A percentile compares a stretch with the other conserved stretches of the same genome.
phyloP scores from a whole-genome alignment of 2,888 invertebrate genomes.

The Epirrita christyi region DNA sequence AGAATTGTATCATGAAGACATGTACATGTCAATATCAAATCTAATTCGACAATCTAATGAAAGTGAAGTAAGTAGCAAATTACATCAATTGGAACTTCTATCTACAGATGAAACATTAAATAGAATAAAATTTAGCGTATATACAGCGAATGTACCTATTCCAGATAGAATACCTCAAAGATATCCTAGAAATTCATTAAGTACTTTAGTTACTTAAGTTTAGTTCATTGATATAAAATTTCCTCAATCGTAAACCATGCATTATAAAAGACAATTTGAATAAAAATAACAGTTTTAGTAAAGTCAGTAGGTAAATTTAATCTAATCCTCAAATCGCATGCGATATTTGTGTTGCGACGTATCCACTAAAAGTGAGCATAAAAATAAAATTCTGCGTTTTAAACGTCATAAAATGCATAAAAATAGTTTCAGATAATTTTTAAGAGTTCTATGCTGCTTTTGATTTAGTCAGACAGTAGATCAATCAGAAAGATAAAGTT shows the following conservation, averaged over 20 bases:
- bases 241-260: neutral
- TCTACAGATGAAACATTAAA: conserved; percentile 52
- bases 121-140: conserved; percentile 43
- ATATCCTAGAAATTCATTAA: conserved; percentile 20
- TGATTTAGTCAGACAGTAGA: conserved; percentile 25
- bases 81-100: conserved; percentile 55
- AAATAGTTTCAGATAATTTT: conserved; percentile 20
- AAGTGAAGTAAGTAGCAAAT: conserved; percentile 41
- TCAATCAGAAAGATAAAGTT: conserved; percentile 25
- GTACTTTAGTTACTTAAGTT: conserved; percentile 5
- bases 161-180: conserved; percentile 17
- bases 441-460: conserved; percentile 13
- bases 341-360: conserved; percentile 7
- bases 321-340: conserved; percentile 9
- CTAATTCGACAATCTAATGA: conserved; percentile 25
- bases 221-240: conserved; percentile 11
- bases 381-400: conserved; percentile 13
- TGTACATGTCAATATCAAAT: conserved; percentile 6
- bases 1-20: too few species aligned
- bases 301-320: neutral
- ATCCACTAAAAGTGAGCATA: conserved; percentile 7
- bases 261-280: neutral
- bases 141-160: conserved; percentile 56
- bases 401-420: conserved; percentile 9
- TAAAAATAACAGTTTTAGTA: neutral